phyloP scores from a whole-genome alignment of 2,113 vertebrate genomes.

The Esox niger region DNA sequence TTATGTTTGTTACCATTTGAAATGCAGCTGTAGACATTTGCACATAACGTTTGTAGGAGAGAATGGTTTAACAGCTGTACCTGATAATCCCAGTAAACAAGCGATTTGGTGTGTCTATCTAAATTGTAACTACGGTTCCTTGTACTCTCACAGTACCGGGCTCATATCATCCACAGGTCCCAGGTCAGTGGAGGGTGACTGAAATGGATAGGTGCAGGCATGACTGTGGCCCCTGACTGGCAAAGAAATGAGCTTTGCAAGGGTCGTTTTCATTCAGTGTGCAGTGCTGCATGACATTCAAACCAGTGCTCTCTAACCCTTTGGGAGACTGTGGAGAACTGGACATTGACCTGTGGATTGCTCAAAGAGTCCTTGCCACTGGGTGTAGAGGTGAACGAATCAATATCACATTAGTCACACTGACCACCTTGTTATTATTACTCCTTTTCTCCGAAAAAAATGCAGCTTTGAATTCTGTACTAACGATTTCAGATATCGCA shows the following conservation, averaged over 20 bases:
- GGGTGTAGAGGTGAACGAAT: slow-evolving; percentile 31
- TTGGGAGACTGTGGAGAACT: slow-evolving; percentile 17
- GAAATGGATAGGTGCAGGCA: background rate
- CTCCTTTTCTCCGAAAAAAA: background rate
- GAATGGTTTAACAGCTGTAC: no score
- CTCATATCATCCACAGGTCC: background rate
- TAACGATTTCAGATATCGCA: no score
- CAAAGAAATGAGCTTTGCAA: background rate
- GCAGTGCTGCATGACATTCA: no score
- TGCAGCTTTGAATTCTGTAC: background rate
- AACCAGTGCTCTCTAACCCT: background rate
- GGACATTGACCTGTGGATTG: slow-evolving; percentile 31
- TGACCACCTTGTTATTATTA: background rate
- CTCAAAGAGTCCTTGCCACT: slow-evolving; percentile 10
- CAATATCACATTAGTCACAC: slow-evolving; percentile 44
- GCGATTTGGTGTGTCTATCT: no score
- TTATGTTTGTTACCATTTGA: background rate
- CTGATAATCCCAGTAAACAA: no score
- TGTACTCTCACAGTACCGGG: background rate
- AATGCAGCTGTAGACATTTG: background rate
- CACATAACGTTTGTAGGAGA: background rate
- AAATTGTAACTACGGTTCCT: no score
- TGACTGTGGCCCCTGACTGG: background rate
- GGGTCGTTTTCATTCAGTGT: slow-evolving; percentile 4
- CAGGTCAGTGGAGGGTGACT: slow-evolving; percentile 1